Conservation (phyloP, 2,797 vertebrate species). For the Sitta carolinensis region DNA sequence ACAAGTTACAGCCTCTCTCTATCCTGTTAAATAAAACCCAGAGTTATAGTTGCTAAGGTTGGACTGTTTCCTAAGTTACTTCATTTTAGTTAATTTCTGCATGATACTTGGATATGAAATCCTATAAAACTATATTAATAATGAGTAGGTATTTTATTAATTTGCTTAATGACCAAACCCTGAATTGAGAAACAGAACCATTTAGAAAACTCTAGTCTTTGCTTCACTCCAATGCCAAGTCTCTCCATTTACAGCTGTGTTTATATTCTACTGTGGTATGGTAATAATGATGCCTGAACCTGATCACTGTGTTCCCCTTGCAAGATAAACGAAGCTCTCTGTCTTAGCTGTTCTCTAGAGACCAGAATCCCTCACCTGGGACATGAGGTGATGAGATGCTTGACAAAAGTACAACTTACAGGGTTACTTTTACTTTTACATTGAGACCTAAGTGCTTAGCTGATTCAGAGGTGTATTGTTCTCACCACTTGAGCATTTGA, state of each 20-base stretch:
- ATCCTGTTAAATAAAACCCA: background rate
- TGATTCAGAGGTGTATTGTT: background rate
- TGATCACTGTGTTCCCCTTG: background rate
- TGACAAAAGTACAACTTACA: background rate
- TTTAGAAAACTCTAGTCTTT: background rate
- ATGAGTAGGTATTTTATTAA: background rate
- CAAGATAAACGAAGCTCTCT: background rate
- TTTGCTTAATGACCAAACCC: background rate
- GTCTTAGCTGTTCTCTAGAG: background rate
- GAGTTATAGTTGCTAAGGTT: background rate
- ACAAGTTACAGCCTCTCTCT: background rate
- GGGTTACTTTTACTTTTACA: constrained; percentile 4
- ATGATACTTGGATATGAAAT: background rate
- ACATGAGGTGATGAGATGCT: background rate
- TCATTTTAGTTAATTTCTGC: constrained; percentile 10
- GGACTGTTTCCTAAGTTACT: background rate
- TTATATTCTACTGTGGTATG: background rate
- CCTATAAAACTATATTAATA: background rate
- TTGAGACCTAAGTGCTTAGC: background rate
- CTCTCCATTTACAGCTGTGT: background rate
- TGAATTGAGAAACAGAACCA: background rate
- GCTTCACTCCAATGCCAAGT: background rate
- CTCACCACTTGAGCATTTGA: background rate
- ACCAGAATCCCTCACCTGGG: background rate
- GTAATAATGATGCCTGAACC: background rate